These are phyloP conservation scores for Lerista edwardsae DNA, from an alignment of 2,797 vertebrate species.

Conservation along the genomic window DNA sequence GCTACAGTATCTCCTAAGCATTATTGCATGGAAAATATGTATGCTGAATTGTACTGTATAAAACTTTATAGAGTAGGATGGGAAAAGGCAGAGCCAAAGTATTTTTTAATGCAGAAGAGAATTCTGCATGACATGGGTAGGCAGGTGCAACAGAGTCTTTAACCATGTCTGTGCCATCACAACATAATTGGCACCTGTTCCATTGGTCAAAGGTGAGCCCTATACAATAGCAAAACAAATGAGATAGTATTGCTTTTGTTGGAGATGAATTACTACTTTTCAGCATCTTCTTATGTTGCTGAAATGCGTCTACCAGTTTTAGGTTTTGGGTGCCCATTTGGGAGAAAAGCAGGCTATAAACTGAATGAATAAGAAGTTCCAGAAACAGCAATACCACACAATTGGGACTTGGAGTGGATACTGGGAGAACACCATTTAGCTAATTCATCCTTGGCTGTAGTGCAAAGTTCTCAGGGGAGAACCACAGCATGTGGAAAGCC, in stretches of 20 bases:
- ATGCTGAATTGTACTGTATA: neutral
- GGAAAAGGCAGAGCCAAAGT: neutral
- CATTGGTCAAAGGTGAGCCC: neutral
- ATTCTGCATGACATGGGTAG: neutral
- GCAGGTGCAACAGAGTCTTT: neutral
- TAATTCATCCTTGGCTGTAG: constrained; percentile 1
- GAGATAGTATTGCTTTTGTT: neutral
- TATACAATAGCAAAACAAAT: neutral
- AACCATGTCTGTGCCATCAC: neutral
- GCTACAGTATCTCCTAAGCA: too few species aligned
- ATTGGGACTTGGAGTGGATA: neutral
- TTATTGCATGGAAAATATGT: neutral
- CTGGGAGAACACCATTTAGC: constrained; percentile 1
- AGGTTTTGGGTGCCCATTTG: neutral
- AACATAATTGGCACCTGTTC: neutral
- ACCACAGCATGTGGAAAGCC: neutral
- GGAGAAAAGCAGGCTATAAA: too few species aligned
- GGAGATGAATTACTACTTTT: neutral
- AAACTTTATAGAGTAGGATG: neutral
- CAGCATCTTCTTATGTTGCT: neutral
- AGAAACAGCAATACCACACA: neutral
- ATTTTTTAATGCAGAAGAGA: neutral
- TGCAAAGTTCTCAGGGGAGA: neutral
- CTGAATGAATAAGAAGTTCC: too few species aligned
- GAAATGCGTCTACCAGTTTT: neutral